A percentile compares a stretch with the other conserved stretches of the same genome.
Conservation (phyloP, 2,888 invertebrate genomes). For the Cynaeus angustus region DNA sequence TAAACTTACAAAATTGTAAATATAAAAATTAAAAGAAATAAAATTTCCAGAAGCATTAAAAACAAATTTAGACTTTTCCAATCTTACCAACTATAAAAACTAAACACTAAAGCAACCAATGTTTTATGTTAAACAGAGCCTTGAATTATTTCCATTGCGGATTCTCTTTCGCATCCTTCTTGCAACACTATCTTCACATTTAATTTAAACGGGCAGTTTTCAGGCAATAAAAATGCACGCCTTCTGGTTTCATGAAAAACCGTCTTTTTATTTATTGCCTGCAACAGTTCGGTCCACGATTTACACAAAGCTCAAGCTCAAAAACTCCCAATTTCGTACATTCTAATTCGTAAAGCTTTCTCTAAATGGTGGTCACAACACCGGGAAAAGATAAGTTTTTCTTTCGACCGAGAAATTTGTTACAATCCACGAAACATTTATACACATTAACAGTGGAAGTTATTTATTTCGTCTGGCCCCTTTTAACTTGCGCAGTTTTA, state of each 20-base stretch:
- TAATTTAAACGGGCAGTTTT: constrained; percentile 73
- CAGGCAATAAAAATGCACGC: constrained; percentile 73
- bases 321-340: not conserved
- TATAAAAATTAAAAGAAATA: too few species aligned
- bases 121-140: constrained; percentile 61
- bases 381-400: constrained; percentile 68
- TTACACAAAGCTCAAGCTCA: constrained; percentile 53
- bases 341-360: not conserved
- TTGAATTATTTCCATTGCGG: constrained; percentile 66
- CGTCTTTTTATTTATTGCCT: constrained; percentile 72
- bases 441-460: constrained; percentile 70
- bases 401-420: constrained; percentile 70
- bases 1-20: too few species aligned
- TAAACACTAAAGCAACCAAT: constrained; percentile 56
- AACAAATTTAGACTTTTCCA: too few species aligned
- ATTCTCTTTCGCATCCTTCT: constrained; percentile 64
- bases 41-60: too few species aligned
- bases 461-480: constrained; percentile 71
- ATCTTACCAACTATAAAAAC: constrained; percentile 1
- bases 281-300: constrained; percentile 53
- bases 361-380: constrained; percentile 42
- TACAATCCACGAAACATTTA: constrained; percentile 70
- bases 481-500: constrained; percentile 68
- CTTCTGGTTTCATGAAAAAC: constrained; percentile 72
- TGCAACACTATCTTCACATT: constrained; percentile 71